Evolutionary conservation across 2,113 vertebrate species (phyloP).

Genomic region (Elgaria multicarinata): DNA sequence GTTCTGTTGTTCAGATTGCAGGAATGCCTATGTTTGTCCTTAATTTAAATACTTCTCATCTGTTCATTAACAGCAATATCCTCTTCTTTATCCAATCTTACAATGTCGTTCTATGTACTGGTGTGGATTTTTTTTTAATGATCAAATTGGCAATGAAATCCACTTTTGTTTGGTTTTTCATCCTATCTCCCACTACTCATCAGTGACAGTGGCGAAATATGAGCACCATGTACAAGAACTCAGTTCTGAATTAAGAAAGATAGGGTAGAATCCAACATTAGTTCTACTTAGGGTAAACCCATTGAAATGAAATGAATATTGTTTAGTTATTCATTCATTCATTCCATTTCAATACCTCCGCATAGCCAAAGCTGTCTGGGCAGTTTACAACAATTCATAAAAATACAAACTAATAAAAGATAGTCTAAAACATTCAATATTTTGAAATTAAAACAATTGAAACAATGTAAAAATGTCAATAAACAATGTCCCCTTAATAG

Average conservation of each 20-base stretch:
- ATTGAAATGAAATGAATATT: no score
- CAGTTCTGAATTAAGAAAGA: conserved; percentile 17
- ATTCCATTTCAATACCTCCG: no score
- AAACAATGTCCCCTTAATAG: no score
- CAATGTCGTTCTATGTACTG: conserved; percentile 9
- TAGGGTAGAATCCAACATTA: neutral
- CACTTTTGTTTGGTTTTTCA: conserved; percentile 21
- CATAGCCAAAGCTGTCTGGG: no score
- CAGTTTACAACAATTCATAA: no score
- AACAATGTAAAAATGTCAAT: no score
- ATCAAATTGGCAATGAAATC: conserved; percentile 36
- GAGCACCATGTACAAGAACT: conserved; percentile 26
- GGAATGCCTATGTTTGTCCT: conserved; percentile 29
- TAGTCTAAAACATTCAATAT: no score
- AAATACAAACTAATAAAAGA: no score
- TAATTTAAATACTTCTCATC: conserved; percentile 58
- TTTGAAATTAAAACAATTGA: no score
- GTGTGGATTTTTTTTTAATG: conserved; percentile 17
- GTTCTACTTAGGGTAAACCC: no score
- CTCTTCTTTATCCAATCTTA: conserved; percentile 38
- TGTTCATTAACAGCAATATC: conserved; percentile 52
- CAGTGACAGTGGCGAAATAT: neutral
- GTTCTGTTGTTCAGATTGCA: conserved; percentile 38
- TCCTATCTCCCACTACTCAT: conserved; percentile 28
- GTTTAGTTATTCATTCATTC: no score